A percentile compares a stretch with the other conserved stretches of the same genome.
Conservation (phyloP, 2,113 vertebrate genomes). For the Proteles cristata region DNA sequence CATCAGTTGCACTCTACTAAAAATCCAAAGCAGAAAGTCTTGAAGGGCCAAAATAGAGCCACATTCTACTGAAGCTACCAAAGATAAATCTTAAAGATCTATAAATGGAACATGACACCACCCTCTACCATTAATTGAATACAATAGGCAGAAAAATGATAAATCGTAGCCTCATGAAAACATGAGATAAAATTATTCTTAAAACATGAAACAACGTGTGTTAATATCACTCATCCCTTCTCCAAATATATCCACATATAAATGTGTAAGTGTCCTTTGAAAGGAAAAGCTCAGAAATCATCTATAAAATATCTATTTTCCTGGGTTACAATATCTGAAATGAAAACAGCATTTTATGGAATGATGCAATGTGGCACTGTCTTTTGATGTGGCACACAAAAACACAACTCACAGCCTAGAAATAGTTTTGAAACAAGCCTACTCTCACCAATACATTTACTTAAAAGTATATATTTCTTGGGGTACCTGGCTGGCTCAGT, state of each 20-base stretch:
- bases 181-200: neutral
- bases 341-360: neutral
- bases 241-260: neutral
- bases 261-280: neutral
- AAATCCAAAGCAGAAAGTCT: neutral
- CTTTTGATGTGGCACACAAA: neutral
- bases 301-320: neutral
- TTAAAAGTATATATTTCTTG: neutral
- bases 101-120: neutral
- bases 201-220: neutral
- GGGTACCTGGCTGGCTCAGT: no score
- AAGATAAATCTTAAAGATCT: conserved; percentile 9
- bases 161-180: neutral
- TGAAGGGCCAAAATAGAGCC: neutral
- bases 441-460: neutral
- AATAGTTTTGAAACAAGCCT: neutral
- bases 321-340: neutral
- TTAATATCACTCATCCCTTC: neutral
- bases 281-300: neutral
- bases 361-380: neutral
- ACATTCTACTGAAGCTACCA: neutral
- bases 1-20: neutral
- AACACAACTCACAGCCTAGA: neutral
- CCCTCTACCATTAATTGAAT: neutral
- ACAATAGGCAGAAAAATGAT: neutral